Percentiles rank a stretch among this genome's conserved stretches.
These are phyloP conservation scores for Leucophenga maculata DNA, from an alignment of 2,888 invertebrate species.

Conservation along the genomic window DNA sequence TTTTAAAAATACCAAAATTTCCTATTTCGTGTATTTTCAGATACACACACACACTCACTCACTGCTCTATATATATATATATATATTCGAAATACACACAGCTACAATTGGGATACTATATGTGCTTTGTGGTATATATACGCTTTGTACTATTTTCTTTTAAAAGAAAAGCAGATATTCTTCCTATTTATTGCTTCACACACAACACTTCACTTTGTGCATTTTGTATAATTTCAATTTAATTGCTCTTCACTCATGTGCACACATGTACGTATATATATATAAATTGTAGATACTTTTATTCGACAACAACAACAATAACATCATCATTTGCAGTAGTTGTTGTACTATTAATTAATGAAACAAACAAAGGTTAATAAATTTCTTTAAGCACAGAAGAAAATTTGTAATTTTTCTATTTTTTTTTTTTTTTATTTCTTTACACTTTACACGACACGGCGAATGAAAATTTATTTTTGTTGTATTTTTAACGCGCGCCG, in stretches of 20 bases:
- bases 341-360: conserved; percentile 39
- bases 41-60: conserved; percentile 42
- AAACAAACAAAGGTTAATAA: conserved; percentile 56
- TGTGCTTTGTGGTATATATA: not conserved
- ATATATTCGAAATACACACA: conserved; percentile 40
- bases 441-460: conserved; percentile 12
- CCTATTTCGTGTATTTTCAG: conserved; percentile 65
- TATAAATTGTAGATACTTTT: not conserved
- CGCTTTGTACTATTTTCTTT: conserved; percentile 23
- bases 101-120: too few species aligned
- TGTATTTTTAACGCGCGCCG: conserved; percentile 3
- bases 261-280: not conserved
- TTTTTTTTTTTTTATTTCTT: conserved; percentile 3
- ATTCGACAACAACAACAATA: not conserved
- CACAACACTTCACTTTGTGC: not conserved
- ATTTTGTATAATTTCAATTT: conserved; percentile 2
- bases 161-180: not conserved
- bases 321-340: not conserved
- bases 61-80: not conserved
- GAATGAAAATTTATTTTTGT: not conserved
- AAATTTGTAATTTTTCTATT: not conserved
- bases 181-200: conserved; percentile 5
- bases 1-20: conserved; percentile 67
- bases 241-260: conserved; percentile 1
- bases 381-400: conserved; percentile 47